Evolutionary conservation across 2,113 vertebrate species (phyloP).

Genomic region (Litocranius walleri): DNA sequence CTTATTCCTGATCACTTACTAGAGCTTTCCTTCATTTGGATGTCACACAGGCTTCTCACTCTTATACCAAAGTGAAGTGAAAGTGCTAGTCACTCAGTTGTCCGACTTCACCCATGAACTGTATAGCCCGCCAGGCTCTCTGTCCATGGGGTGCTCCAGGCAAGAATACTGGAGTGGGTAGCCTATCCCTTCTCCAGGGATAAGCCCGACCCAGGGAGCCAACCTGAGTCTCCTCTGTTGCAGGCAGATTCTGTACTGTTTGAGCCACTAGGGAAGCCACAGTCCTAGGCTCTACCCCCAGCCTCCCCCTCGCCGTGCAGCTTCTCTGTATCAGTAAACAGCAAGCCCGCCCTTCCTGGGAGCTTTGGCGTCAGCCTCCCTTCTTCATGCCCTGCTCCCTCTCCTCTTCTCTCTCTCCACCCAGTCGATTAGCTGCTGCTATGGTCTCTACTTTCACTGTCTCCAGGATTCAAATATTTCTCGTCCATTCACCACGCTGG

Average conservation of each 20-base stretch:
- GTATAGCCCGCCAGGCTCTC: not conserved
- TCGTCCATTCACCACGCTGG: not conserved
- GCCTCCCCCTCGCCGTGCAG: not conserved
- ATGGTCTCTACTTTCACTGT: not conserved
- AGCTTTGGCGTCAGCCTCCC: not conserved
- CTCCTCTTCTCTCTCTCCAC: not conserved
- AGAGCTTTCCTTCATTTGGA: not conserved
- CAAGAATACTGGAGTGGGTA: not conserved
- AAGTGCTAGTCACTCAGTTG: not conserved
- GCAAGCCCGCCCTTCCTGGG: not conserved
- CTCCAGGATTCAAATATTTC: not conserved
- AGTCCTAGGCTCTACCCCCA: not conserved
- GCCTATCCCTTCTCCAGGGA: not conserved
- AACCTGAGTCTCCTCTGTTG: not conserved
- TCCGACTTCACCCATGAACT: not conserved
- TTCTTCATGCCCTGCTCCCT: not conserved
- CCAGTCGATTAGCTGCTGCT: not conserved
- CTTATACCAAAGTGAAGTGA: not conserved
- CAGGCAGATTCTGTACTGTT: not conserved
- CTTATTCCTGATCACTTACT: not conserved
- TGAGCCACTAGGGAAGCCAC: not conserved
- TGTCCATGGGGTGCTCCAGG: not conserved
- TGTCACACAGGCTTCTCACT: not conserved
- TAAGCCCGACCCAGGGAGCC: not conserved
- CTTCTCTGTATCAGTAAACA: not conserved